phyloP scores from a whole-genome alignment of 2,797 vertebrate species.

The Syndactyla subalaris region DNA sequence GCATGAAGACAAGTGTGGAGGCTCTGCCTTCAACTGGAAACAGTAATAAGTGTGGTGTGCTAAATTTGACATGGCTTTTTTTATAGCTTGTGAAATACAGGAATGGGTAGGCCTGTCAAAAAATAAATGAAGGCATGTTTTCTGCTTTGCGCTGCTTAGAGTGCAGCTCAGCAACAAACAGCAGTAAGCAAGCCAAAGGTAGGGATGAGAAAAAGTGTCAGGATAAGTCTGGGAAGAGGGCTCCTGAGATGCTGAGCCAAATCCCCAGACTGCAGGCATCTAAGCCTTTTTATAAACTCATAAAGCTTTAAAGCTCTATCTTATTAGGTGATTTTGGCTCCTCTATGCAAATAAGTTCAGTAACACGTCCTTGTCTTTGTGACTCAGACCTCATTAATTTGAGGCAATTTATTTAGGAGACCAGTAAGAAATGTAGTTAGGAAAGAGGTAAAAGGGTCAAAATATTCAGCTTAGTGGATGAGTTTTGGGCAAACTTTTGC shows the following conservation, averaged over 20 bases:
- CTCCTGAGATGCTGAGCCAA: neutral
- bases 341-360: neutral
- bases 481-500: neutral
- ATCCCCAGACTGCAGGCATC: neutral
- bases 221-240: neutral
- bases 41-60: neutral
- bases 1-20: neutral
- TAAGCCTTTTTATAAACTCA: constrained; percentile 11
- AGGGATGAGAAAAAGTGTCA: neutral
- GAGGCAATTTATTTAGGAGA: neutral
- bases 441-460: neutral
- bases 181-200: neutral
- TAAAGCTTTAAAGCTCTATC: neutral
- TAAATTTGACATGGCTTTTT: neutral
- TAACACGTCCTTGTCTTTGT: neutral
- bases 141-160: neutral
- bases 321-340: constrained; percentile 6
- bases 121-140: neutral
- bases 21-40: neutral
- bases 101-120: neutral
- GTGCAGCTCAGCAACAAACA: neutral
- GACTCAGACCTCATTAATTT: neutral
- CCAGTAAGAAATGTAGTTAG: neutral
- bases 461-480: neutral
- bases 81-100: neutral